Evolutionary conservation across 2,113 vertebrate genomes (phyloP), one percentile per base, ranked within the genome.

Genomic region (Thalassarche chlororhynchos): DNA sequence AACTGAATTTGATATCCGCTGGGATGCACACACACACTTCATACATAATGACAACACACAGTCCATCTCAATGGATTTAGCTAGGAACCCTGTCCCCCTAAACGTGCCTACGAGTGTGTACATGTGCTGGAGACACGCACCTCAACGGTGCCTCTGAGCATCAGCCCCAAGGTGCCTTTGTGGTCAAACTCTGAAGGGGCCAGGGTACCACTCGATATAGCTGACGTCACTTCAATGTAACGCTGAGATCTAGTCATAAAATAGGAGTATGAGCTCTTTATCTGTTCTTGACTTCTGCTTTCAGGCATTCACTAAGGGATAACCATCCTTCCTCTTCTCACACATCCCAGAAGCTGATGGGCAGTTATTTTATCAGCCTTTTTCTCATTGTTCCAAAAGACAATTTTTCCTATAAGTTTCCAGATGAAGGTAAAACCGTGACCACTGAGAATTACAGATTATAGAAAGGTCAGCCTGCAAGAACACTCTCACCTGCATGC

Each of bases 121-220:
- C 34, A 18, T 0, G 0, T 47, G 54, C 15, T 76, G 84, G 24
- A 81, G 58, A 46, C 29, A 16, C 0, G 0, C 14, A 49, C 9
- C 20, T 74, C 85, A n/a, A 29, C 0, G 5, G 12, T 61, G 38
- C 14, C 42, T 55, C 87, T 82, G 61, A 82, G 57, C 44, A 25
- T 38, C 55, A 47, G 61, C 36, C 31, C 44, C 31, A 1, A 1
- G 28, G 29, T n/a, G 25, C 15, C n/a, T 82, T 26, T 75, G 55
- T 21, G 19, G 62, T 4, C 14, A 1, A 46, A 4, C 40, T 55
- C 51, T 84, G 49, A 85, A 79, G 17, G 42, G 18, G 18, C 24
- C 29, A 54, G 71, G 58, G 24, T 75, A 51, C 17, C 26, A 14
- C 55, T 40, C 3, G 12, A 32, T 26, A 57, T 17, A 60, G 62